Conservation (phyloP, 2,113 vertebrate genomes). For the Nannobrachium achirus region DNA sequence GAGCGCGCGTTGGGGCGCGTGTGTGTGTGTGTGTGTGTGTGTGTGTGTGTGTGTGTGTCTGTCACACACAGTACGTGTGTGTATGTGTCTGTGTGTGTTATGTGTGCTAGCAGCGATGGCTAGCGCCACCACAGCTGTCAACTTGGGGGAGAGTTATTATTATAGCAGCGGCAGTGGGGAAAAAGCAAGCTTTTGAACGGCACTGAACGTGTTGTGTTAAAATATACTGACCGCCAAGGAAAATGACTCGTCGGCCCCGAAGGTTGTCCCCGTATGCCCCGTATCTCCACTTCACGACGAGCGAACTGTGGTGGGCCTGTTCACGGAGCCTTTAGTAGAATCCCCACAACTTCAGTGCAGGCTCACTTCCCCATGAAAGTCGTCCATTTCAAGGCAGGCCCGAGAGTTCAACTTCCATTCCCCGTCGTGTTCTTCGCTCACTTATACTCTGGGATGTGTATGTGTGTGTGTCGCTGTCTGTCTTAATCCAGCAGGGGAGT, state of each 20-base stretch:
- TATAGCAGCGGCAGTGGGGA: slow-evolving; percentile 29
- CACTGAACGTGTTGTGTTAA: slow-evolving; percentile 26
- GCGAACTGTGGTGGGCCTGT: slow-evolving; percentile 71
- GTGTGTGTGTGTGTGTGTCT: slow-evolving; percentile 48
- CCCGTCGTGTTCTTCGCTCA: slow-evolving; percentile 68
- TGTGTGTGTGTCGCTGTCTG: slow-evolving; percentile 56
- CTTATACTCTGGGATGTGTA: slow-evolving; percentile 75
- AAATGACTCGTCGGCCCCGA: slow-evolving; percentile 31
- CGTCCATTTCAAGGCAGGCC: slow-evolving; percentile 81
- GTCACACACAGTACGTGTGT: no score
- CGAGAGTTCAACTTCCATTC: slow-evolving; percentile 79
- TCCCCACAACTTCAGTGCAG: slow-evolving; percentile 74
- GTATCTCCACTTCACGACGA: slow-evolving; percentile 32
- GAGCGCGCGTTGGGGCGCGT: slow-evolving; percentile 12
- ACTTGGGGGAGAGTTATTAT: slow-evolving; percentile 65
- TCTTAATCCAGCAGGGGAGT: slow-evolving; percentile 77
- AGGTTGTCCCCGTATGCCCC: slow-evolving; percentile 51
- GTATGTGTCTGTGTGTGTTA: slow-evolving; percentile 27
- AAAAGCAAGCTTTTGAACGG: slow-evolving; percentile 18
- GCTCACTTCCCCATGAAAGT: slow-evolving; percentile 73
- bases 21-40: no score
- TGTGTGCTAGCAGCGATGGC: slow-evolving; percentile 63
- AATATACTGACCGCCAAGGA: slow-evolving; percentile 51
- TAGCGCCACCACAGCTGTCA: slow-evolving; percentile 71
- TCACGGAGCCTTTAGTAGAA: slow-evolving; percentile 62